Conservation (phyloP, 64 coral and sea anemone genomes). For the Trachythela sp. region DNA sequence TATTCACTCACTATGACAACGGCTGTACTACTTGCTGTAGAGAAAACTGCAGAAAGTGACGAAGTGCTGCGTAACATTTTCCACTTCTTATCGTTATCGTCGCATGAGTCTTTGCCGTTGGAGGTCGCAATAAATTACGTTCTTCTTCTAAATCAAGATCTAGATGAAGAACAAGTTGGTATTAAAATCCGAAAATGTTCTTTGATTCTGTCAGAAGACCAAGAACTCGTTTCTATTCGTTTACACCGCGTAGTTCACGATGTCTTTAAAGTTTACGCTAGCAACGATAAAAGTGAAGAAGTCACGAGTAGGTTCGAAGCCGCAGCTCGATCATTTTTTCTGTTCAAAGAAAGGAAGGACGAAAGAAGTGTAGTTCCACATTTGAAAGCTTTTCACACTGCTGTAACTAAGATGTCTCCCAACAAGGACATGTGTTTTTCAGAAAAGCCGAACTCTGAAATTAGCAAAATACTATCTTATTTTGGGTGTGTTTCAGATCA, state of each 20-base stretch:
- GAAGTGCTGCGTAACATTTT: not conserved
- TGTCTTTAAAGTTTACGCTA: not conserved
- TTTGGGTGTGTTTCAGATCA: no score
- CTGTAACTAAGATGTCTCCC: not conserved
- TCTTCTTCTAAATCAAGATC: conserved; percentile 7
- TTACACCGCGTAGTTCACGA: not conserved
- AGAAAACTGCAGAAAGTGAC: not conserved
- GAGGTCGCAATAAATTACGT: conserved; percentile 51
- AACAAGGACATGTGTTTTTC: not conserved
- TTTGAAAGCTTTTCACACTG: not conserved
- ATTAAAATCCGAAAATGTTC: not conserved
- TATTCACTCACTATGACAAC: conserved; percentile 27
- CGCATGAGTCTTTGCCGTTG: conserved; percentile 29
- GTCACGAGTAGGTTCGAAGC: not conserved
- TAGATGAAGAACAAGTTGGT: not conserved
- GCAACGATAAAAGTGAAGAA: not conserved
- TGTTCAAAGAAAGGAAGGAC: not conserved
- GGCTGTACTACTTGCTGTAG: not conserved
- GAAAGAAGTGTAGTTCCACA: not conserved
- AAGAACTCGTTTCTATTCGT: not conserved
- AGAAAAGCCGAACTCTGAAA: not conserved
- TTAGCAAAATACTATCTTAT: not conserved
- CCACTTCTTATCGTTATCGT: not conserved
- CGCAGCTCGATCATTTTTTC: not conserved
- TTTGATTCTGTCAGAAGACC: not conserved